phyloP scores from a whole-genome alignment of 2,888 invertebrate genomes.

The Neoaliturus tenellus region DNA sequence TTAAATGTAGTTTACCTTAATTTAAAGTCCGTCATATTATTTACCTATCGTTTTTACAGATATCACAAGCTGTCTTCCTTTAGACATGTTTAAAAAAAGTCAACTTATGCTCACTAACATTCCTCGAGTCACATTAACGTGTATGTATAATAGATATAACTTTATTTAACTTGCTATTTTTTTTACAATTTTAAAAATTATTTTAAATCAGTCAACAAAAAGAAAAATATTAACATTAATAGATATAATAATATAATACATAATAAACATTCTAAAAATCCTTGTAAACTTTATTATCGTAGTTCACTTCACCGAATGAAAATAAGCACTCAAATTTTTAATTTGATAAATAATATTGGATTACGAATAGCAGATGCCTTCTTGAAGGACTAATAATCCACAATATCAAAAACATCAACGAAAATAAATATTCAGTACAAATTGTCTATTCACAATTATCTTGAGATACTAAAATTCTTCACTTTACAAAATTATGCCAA shows the following conservation, averaged over 20 bases:
- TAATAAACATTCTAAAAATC: conserved; percentile 37
- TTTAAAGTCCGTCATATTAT: conserved; percentile 56
- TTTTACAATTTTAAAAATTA: conserved; percentile 55
- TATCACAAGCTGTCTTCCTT: conserved; percentile 50
- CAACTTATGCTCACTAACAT: conserved; percentile 47
- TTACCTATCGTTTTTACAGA: conserved; percentile 50
- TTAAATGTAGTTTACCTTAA: conserved; percentile 52
- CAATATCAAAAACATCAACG: conserved; percentile 50
- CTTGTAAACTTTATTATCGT: neutral
- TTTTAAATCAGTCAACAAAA: conserved; percentile 57
- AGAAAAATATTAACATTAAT: conserved; percentile 54
- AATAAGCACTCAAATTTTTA: conserved; percentile 45
- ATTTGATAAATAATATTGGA: conserved; percentile 46
- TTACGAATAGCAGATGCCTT: conserved; percentile 9
- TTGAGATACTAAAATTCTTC: conserved; percentile 44
- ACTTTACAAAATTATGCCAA: conserved; percentile 51
- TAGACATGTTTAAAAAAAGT: conserved; percentile 43
- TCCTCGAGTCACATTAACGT: conserved; percentile 14
- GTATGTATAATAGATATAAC: conserved; percentile 49
- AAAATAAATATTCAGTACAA: conserved; percentile 53
- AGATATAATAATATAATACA: conserved; percentile 56
- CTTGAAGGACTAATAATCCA: conserved; percentile 46
- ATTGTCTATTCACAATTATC: conserved; percentile 39
- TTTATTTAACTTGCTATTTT: conserved; percentile 51
- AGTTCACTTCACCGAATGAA: conserved; percentile 39